Percentiles rank a stretch among this genome's conserved stretches.
Conservation (phyloP, 2,797 vertebrate species). For the Loris lydekkerianus region DNA sequence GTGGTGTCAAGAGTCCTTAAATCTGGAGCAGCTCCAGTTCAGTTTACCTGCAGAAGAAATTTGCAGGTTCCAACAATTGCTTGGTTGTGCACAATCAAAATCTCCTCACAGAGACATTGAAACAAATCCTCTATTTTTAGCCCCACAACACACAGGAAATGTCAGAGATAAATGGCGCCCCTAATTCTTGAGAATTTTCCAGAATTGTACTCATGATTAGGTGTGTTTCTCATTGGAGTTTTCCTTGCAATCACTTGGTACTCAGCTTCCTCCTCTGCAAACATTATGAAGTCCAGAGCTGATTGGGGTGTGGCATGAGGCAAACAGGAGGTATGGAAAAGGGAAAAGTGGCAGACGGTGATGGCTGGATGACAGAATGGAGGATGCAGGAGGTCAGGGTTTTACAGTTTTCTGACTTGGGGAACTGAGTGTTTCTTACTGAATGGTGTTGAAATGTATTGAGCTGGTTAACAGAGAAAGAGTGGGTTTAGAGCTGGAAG, state of each 20-base stretch:
- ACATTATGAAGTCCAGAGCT: not conserved
- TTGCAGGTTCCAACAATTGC: not conserved
- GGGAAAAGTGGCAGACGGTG: not conserved
- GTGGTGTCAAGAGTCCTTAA: not conserved
- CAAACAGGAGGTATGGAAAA: not conserved
- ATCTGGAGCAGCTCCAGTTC: not conserved
- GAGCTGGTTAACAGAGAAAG: not conserved
- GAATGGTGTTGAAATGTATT: not conserved
- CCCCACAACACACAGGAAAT: rapidly evolving
- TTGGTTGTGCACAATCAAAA: not conserved
- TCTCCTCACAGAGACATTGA: not conserved
- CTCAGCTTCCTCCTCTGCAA: not conserved
- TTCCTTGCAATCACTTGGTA: not conserved
- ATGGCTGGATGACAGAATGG: not conserved
- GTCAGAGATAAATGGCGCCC: not conserved
- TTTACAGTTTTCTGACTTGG: not conserved
- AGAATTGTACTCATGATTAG: not conserved
- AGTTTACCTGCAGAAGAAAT: not conserved
- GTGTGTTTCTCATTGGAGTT: not conserved
- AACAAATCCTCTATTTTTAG: not conserved
- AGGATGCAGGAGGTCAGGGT: not conserved
- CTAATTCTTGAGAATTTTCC: not conserved
- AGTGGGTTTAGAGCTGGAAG: not conserved
- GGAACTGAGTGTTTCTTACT: not conserved
- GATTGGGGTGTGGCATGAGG: not conserved